Base-by-base conservation (phyloP, 1,140 invertebrate genomes). In the Archivesica marissinica region DNA sequence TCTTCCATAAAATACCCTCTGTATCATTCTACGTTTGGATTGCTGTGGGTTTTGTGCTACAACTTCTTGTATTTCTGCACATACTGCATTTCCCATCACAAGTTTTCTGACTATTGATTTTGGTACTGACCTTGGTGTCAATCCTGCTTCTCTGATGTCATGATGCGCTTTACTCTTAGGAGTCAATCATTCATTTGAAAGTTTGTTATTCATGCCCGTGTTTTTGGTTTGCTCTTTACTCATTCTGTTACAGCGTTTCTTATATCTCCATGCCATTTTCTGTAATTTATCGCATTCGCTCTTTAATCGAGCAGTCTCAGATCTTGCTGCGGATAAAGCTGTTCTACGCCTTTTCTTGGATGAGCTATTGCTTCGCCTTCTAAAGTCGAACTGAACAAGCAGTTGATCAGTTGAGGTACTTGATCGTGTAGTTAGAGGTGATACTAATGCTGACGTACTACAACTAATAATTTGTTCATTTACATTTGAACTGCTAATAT, bases 311-410 rank as follows among this genome's bases (percentile, higher is more conserved):
- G 35, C 20, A 11, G 33, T 33, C 33, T 44, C 44, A 74, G 70
- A 74, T 30, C 39, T 74, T 17, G 70, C 70, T 41, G 64, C 70
- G 25, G n/a, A n/a, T 74, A 44, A 74, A 47, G 70, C 41, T 44
- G 38, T 74, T 30, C 33, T 41, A 15, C 44, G 11, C 38, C 47
- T 74, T 50, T 50, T 74, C 39, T 33, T 50, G 20, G 39, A 17
- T 47, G 44, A 23, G n/a, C 39, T 44, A 23, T 23, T 20, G 15
- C 47, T 47, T 47, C n/a, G 33, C 33, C 39, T 68, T 38, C 39
- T 68, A 35, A 68, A 68, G 64, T 68, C 35, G 50, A 74, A 44
- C 41, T 23, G 11, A 11, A 47, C 17, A 23, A 47, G 70, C 44
- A 47, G 11, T 44, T 44, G 39, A 0, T 50, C n/a, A 47, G 35